Percentiles rank a stretch among this genome's conserved stretches.
These are phyloP conservation scores for Venustoraphidia nigricollis DNA, from an alignment of 2,888 invertebrate species.

Conservation along the genomic window DNA sequence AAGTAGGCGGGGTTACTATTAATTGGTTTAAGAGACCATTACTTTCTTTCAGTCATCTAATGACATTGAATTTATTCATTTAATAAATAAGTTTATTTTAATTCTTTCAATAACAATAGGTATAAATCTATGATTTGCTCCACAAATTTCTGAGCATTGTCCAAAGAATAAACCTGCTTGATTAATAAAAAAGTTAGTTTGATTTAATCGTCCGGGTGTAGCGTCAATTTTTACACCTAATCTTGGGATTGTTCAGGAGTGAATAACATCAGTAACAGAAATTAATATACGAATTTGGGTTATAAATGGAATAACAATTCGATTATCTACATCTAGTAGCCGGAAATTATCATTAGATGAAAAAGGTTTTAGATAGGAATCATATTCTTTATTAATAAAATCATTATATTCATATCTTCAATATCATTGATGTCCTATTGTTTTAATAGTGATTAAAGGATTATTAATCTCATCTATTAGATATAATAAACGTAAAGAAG, in stretches of 20 bases:
- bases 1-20: slow-evolving; percentile 48
- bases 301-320: slow-evolving; percentile 38
- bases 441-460: slow-evolving; percentile 40
- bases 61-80: slow-evolving; percentile 38
- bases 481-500: slow-evolving; percentile 43
- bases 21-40: slow-evolving; percentile 53
- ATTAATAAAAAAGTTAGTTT: slow-evolving; percentile 43
- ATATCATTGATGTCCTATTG: slow-evolving; percentile 39
- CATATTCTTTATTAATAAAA: slow-evolving; percentile 41
- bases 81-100: slow-evolving; percentile 35
- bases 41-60: slow-evolving; percentile 55
- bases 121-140: slow-evolving; percentile 66
- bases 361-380: slow-evolving; percentile 41
- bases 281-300: slow-evolving; percentile 47
- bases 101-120: slow-evolving; percentile 52
- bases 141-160: slow-evolving; percentile 73
- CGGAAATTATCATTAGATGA: slow-evolving; percentile 31
- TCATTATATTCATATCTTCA: slow-evolving; percentile 52
- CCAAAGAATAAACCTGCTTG: slow-evolving; percentile 52
- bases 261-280: slow-evolving; percentile 46
- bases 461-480: slow-evolving; percentile 44
- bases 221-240: slow-evolving; percentile 50
- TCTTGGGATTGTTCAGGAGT: slow-evolving; percentile 46
- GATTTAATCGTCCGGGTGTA: slow-evolving; percentile 47
- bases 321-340: slow-evolving; percentile 47